Percentiles rank a stretch among this genome's conserved stretches.
phyloP scores from a whole-genome alignment of 2,888 invertebrate genomes.

The Abrostola tripartita region DNA sequence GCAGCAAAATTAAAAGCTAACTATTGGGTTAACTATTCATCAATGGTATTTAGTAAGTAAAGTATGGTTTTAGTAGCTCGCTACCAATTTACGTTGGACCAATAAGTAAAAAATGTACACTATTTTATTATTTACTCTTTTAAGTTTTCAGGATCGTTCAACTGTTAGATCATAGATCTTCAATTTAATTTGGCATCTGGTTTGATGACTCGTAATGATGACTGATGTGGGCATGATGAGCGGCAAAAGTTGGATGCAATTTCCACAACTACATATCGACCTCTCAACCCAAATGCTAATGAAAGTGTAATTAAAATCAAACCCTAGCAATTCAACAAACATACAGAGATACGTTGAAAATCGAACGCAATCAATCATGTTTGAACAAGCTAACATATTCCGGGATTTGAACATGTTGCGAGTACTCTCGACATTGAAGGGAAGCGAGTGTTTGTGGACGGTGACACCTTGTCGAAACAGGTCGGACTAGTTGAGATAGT shows the following conservation, averaged over 20 bases:
- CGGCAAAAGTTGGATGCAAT: not conserved
- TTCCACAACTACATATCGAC: conserved; percentile 7
- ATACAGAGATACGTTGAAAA: conserved; percentile 24
- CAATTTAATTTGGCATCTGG: too few relatives aligned
- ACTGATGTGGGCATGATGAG: not conserved
- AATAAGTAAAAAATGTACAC: not conserved
- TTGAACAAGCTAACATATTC: conserved; percentile 50
- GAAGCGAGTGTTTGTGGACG: conserved; percentile 21
- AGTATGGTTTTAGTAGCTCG: too few relatives aligned
- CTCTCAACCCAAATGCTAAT: conserved; percentile 17
- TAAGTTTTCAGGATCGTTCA: too few relatives aligned
- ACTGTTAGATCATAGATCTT: too few relatives aligned
- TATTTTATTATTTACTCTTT: not conserved
- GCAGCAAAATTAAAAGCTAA: too few relatives aligned
- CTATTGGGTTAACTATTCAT: too few relatives aligned
- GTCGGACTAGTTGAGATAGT: not conserved
- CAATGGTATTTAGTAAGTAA: too few relatives aligned
- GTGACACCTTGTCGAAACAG: conserved; percentile 17
- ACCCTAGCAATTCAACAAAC: conserved; percentile 24
- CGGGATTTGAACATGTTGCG: conserved; percentile 23
- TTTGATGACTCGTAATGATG: too few relatives aligned
- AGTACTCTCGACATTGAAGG: conserved; percentile 13
- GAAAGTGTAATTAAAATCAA: conserved; percentile 43
- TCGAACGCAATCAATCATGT: conserved; percentile 54
- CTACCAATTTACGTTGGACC: too few relatives aligned